Evolutionary conservation across 1,140 invertebrate species (phyloP).

Genomic region (Eurosta solidaginis): DNA sequence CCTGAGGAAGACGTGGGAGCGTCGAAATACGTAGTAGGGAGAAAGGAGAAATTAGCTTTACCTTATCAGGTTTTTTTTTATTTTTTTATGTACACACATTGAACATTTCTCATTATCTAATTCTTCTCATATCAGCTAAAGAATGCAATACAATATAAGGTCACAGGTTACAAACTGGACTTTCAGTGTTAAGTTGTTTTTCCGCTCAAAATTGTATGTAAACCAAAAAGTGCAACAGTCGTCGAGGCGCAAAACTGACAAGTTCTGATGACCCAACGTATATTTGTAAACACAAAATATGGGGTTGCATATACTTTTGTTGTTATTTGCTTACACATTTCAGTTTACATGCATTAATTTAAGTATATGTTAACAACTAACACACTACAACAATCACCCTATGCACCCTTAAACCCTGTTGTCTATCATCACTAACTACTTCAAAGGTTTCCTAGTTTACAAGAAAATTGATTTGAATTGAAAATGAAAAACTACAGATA

Average conservation of each 20-base stretch:
- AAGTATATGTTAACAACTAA: not conserved
- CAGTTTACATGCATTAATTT: not conserved
- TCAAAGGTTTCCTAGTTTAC: not conserved
- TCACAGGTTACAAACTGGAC: too few species aligned
- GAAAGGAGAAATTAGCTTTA: too few species aligned
- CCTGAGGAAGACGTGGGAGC: too few species aligned
- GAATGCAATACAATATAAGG: too few species aligned
- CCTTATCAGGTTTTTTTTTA: too few species aligned
- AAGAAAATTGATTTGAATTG: conserved; percentile 19
- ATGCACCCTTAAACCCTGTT: not conserved
- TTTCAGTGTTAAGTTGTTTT: too few species aligned
- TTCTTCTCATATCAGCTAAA: too few species aligned
- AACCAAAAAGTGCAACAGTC: not conserved
- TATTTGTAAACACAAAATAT: too few species aligned
- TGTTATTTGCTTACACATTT: not conserved
- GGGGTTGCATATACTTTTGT: not conserved
- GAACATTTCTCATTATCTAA: too few species aligned
- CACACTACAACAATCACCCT: not conserved
- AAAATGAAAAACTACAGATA: conserved; percentile 1
- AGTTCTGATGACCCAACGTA: too few species aligned
- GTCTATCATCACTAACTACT: not conserved
- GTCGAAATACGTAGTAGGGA: too few species aligned
- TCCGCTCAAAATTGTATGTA: not conserved
- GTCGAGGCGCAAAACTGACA: not conserved
- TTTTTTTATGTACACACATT: too few species aligned